Conservation (phyloP, 1,140 invertebrate genomes). For the Drosophila tani region DNA sequence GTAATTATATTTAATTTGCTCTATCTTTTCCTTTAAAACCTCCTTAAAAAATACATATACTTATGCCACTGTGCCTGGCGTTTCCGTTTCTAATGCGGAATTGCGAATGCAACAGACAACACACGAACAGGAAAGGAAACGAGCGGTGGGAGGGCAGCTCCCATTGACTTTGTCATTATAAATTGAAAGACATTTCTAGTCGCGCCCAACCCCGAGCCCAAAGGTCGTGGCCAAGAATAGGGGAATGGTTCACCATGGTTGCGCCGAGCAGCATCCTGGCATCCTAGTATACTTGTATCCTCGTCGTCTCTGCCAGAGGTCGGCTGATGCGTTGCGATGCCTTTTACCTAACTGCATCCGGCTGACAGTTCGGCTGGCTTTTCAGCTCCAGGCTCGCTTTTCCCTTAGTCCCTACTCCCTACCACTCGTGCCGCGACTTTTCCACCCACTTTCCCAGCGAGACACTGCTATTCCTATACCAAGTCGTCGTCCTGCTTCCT, state of each 20-base stretch:
- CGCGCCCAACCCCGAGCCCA: slow-evolving; percentile 35
- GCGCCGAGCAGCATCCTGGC: slow-evolving; percentile 24
- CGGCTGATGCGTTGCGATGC: slow-evolving; percentile 55
- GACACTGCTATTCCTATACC: slow-evolving; percentile 6
- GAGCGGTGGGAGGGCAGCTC: slow-evolving; percentile 21
- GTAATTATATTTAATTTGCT: no score
- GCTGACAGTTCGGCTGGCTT: slow-evolving; percentile 48
- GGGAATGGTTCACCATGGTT: not conserved
- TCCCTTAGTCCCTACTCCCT: not conserved
- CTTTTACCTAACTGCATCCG: slow-evolving; percentile 79
- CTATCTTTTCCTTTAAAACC: no score
- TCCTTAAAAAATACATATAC: not conserved
- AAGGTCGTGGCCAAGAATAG: slow-evolving; percentile 32
- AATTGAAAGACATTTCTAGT: slow-evolving; percentile 79
- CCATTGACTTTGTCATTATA: slow-evolving; percentile 74
- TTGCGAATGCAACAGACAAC: slow-evolving; percentile 78
- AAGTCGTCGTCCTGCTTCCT: slow-evolving; percentile 39
- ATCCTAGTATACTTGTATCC: not conserved
- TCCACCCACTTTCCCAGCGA: slow-evolving; percentile 11
- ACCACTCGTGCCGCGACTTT: not conserved
- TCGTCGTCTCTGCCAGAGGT: slow-evolving; percentile 25
- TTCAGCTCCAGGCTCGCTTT: slow-evolving; percentile 35
- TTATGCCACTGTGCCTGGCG: slow-evolving; percentile 17
- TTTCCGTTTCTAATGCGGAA: slow-evolving; percentile 66
- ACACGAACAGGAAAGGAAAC: slow-evolving; percentile 18